Percentiles rank a stretch among this genome's conserved stretches.
Evolutionary conservation across 1,140 invertebrate genomes (phyloP).

Genomic region (Patella vulgata): DNA sequence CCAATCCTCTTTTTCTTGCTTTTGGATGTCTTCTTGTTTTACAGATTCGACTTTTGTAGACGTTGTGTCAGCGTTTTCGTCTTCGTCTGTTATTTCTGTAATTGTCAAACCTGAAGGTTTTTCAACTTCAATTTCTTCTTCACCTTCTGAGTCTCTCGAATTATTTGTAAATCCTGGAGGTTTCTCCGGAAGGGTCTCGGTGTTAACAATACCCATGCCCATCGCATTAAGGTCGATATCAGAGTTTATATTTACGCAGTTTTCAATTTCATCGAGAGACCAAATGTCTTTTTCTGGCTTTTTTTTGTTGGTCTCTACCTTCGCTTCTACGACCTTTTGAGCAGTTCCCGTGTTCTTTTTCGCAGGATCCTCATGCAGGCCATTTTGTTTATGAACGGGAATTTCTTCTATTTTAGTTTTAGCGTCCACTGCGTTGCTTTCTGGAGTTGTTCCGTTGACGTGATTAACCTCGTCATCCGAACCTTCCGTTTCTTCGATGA

Average conservation of each 20-base stretch:
- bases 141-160: background rate
- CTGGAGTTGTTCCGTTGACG: background rate
- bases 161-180: conserved; percentile 1
- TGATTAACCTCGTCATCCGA: conserved; percentile 13
- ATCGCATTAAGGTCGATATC: background rate
- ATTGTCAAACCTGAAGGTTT: conserved; percentile 1
- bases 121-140: conserved; percentile 6
- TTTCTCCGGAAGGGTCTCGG: conserved; percentile 1
- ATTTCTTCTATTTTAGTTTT: background rate
- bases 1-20: background rate
- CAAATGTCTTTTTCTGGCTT: conserved; percentile 28
- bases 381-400: background rate
- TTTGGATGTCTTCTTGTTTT: conserved; percentile 2
- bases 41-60: background rate
- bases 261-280: conserved; percentile 26
- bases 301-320: background rate
- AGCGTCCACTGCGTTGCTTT: background rate
- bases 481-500: conserved; percentile 58
- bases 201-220: background rate
- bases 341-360: background rate
- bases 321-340: conserved; percentile 8
- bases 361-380: too few species aligned
- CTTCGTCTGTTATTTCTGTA: background rate
- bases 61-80: background rate
- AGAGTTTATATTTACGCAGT: conserved; percentile 9